phyloP scores from a whole-genome alignment of 2,797 vertebrate genomes.

The Mycteria americana region DNA sequence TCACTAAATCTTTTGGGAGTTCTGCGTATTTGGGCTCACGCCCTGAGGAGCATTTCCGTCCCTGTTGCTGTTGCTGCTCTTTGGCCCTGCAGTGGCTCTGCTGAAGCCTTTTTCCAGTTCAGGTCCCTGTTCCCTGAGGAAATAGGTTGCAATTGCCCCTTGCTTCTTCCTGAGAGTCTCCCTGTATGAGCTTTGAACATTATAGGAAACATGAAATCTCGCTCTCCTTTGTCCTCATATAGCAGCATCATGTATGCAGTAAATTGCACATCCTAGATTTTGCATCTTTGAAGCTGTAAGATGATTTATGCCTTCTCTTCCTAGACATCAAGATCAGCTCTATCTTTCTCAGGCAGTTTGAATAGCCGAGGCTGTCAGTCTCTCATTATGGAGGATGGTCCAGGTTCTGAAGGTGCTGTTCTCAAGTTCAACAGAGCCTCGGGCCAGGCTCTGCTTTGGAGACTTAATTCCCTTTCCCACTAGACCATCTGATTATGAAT shows the following conservation, averaged over 20 bases:
- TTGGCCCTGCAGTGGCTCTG: background rate
- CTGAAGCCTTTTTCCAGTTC: background rate
- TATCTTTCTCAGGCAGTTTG: background rate
- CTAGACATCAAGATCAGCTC: background rate
- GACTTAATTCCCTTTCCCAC: slow-evolving; percentile 31
- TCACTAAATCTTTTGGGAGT: background rate
- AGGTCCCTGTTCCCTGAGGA: background rate
- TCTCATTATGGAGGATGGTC: background rate
- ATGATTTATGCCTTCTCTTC: background rate
- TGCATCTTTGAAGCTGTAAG: background rate
- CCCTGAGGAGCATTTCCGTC: background rate
- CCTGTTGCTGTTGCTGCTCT: background rate
- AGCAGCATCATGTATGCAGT: background rate
- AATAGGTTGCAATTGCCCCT: background rate
- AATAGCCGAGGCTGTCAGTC: background rate
- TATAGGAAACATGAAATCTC: background rate
- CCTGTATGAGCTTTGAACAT: background rate
- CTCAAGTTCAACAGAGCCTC: background rate
- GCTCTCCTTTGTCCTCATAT: background rate
- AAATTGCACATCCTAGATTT: background rate
- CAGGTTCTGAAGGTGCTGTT: background rate
- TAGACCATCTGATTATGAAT: slow-evolving; percentile 1
- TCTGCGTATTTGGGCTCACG: background rate
- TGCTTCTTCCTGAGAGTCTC: background rate
- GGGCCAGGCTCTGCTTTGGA: background rate